These are phyloP conservation scores for Staurois parvus DNA, from an alignment of 2,797 vertebrate species.

Conservation along the genomic window DNA sequence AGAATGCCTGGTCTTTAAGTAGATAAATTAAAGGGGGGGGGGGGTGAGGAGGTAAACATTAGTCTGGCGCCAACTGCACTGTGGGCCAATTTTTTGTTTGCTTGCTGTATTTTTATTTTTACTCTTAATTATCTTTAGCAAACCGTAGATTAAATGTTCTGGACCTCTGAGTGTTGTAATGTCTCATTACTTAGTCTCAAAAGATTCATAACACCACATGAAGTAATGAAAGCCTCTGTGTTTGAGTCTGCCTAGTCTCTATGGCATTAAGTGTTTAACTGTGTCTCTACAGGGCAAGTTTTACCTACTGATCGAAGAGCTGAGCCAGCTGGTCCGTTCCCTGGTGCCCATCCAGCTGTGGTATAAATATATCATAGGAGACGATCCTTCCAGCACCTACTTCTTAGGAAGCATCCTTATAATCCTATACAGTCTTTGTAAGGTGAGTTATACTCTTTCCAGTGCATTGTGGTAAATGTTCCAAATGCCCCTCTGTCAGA, in stretches of 20 bases:
- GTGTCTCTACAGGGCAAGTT: constrained; percentile 87
- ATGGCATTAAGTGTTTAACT: constrained; percentile 33
- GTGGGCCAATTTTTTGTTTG: background rate
- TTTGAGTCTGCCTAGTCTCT: constrained; percentile 24
- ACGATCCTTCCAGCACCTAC: constrained; percentile 91
- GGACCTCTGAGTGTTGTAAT: constrained; percentile 22
- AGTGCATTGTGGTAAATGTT: background rate
- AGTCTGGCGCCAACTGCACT: background rate
- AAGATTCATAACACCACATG: constrained; percentile 28
- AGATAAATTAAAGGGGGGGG: too few species aligned
- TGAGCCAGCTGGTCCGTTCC: constrained; percentile 96
- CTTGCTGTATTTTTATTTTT: constrained; percentile 6
- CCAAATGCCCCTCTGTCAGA: background rate
- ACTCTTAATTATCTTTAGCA: constrained; percentile 17
- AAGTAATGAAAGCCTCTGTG: constrained; percentile 38
- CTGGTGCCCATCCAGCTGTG: constrained; percentile 97
- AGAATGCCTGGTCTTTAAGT: too few species aligned
- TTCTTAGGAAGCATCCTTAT: constrained; percentile 92
- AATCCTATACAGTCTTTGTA: constrained; percentile 95
- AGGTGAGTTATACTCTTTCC: constrained; percentile 75
- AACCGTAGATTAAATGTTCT: constrained; percentile 36
- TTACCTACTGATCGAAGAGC: constrained; percentile 95
- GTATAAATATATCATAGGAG: constrained; percentile 98
- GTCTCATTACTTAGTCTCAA: constrained; percentile 41
- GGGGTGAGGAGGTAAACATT: background rate